Evolutionary conservation across 2,113 vertebrate genomes (phyloP).

Genomic region (Oncorhynchus keta): DNA sequence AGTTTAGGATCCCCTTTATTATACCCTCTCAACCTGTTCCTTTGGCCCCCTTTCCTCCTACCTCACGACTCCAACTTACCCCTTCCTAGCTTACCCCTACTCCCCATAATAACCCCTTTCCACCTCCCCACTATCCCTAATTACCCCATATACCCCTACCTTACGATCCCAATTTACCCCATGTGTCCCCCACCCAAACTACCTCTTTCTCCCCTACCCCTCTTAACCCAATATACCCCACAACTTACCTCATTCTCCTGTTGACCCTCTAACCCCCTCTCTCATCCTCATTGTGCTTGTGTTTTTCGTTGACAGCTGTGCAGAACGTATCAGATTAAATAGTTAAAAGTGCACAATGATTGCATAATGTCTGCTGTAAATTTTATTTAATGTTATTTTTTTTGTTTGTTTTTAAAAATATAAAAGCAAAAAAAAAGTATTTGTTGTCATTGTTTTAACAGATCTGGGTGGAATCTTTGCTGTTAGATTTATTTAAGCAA

Average conservation of each 20-base stretch:
- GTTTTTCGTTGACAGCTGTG: conserved; percentile 78
- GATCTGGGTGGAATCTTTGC: conserved; percentile 26
- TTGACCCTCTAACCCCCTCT: conserved; percentile 18
- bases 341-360: conserved; percentile 83
- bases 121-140: conserved; percentile 44
- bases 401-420: conserved; percentile 83
- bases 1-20: conserved; percentile 57
- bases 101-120: conserved; percentile 15
- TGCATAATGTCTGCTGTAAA: conserved; percentile 85
- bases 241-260: background rate
- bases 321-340: conserved; percentile 80
- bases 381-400: conserved; percentile 84
- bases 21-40: background rate
- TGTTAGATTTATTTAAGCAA: conserved; percentile 19
- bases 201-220: conserved; percentile 70
- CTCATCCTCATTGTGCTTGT: conserved; percentile 68
- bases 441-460: background rate
- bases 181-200: conserved; percentile 65
- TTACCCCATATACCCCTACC: no score
- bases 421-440: conserved; percentile 71
- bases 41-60: background rate
- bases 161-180: background rate
- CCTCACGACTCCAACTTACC: background rate
- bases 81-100: conserved; percentile 54
- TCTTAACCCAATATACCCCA: background rate